Evolutionary conservation across 2,113 vertebrate genomes (phyloP), one percentile per base, ranked within the genome.

Genomic region (Rhagologus leucostigma): DNA sequence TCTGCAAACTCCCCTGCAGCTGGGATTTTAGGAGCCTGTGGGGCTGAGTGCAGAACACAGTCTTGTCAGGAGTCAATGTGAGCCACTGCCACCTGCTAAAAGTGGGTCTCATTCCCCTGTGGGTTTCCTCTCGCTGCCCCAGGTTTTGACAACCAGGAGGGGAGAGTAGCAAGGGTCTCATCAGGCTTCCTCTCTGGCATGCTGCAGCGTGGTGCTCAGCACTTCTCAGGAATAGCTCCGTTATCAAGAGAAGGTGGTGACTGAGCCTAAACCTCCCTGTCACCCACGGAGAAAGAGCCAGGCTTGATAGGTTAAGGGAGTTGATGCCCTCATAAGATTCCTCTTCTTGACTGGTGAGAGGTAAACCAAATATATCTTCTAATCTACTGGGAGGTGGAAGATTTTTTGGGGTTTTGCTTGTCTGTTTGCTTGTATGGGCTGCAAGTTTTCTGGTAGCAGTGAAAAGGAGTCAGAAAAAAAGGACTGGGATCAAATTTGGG

Each of bases 141-240:
- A 64, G 15, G 24, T 69, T 89, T 84, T 84, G 59, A 53, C 22
- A 88, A 0, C 2, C 39, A 69, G 67, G 42, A 90, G 23, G 60
- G 41, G 35, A 71, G 49, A 57, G 16, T 1, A 11, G 33, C 26
- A 52, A 67, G 22, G 27, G 44, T 60, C 29, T 87, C 52, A 78
- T 37, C 3, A 13, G 49, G 16, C 13, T 81, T 37, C 19, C 16
- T 55, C 21, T 74, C 73, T 57, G 76, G 42, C 59, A 57, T 0
- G 0, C 32, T 83, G n/a, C n/a, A 1, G 0, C 13, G 9, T 6
- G 13, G 33, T 52, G 29, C 89, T 89, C 62, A 68, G 47, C n/a
- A 44, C 52, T 64, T 55, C 71, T 70, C 52, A 59, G 73, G 37
- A 84, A 33, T 20, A 86, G 13, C 44, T 82, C 49, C 0, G 1